Base-by-base conservation (phyloP, 2,113 vertebrate genomes). In the Petrocephalus microphthalmus region DNA sequence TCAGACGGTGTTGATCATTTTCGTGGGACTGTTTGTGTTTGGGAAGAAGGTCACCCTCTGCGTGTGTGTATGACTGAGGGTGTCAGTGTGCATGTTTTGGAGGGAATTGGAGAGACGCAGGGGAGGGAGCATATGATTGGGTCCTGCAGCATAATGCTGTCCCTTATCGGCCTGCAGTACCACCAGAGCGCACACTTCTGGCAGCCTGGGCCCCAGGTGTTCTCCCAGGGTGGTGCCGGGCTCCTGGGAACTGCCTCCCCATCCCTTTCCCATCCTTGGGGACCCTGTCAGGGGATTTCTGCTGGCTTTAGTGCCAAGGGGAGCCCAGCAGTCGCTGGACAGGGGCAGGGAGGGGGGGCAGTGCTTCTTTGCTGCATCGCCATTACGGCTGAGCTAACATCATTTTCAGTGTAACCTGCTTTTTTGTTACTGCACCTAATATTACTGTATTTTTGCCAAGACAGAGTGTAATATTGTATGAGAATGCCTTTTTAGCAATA, bases 191-290 rank as follows among this genome's bases (percentile, higher is more conserved):
- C 49, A 52, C 25, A 45, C 87, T 67, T 53, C 17, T 84, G 42
- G 84, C 88, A 90, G 45, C 88, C 89, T 83, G 89, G 7, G 29
- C 88, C 90, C 93, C 95, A 96, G 95, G 95, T 96, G 95, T 93
- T 88, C 90, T 89, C 85, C 71, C 47, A 78, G 85, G 85, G 52
- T 11, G 51, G 47, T 37, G 33, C 85, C 49, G 87, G 52, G 83
- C 89, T 91, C 94, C 93, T 96, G 95, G 92, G 95, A 96, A 95
- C 89, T 90, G 88, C 89, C 92, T 94, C 94, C 93, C 90, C 88
- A 45, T 88, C 42, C 92, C 87, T 89, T 95, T 95, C 93, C 91
- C 94, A 94, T 88, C 90, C 53, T 84, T 88, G 71, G 54, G 57
- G 45, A 82, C 87, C 33, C 53, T 51, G 57, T 29, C 53, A 45